Percentiles rank a stretch among this genome's conserved stretches.
Evolutionary conservation across 2,797 vertebrate species (phyloP).

Genomic region (Psittacula echo): DNA sequence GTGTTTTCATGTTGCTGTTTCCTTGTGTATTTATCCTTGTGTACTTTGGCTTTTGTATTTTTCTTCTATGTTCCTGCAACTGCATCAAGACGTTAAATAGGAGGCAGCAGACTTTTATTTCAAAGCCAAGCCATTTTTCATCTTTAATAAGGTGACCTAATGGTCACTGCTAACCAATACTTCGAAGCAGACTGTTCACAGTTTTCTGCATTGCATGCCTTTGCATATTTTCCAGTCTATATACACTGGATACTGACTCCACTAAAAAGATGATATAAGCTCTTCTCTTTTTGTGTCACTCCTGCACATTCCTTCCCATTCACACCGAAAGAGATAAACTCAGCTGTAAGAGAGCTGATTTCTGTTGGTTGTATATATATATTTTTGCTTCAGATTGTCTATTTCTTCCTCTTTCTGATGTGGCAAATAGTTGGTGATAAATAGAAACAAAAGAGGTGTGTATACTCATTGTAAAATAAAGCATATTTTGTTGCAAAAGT

Average conservation of each 20-base stretch:
- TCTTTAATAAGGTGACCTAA: constrained; percentile 30
- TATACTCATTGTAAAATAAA: background rate
- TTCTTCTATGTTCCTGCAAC: background rate
- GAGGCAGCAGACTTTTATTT: background rate
- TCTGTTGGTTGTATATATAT: background rate
- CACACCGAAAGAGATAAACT: constrained; percentile 14
- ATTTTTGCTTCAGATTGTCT: constrained; percentile 10
- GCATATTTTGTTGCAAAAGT: constrained; percentile 4
- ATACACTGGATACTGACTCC: background rate
- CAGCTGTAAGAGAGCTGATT: constrained; percentile 8
- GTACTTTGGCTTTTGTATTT: constrained; percentile 1
- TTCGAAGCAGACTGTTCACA: background rate
- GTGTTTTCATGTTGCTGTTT: background rate
- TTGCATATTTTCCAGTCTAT: constrained; percentile 41
- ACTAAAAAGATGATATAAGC: constrained; percentile 25
- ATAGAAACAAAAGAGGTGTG: constrained; percentile 44
- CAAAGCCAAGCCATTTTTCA: background rate
- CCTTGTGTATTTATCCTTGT: background rate
- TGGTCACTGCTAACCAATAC: background rate
- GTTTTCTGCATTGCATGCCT: background rate
- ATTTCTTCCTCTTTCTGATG: background rate
- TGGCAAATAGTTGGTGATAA: constrained; percentile 28
- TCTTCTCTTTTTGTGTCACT: constrained; percentile 9
- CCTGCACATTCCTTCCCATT: background rate
- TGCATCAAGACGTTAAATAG: background rate